Evolutionary conservation across 2,888 invertebrate species (phyloP), one percentile per base, ranked within the genome.

Genomic region (Tryphoninae sp.): DNA sequence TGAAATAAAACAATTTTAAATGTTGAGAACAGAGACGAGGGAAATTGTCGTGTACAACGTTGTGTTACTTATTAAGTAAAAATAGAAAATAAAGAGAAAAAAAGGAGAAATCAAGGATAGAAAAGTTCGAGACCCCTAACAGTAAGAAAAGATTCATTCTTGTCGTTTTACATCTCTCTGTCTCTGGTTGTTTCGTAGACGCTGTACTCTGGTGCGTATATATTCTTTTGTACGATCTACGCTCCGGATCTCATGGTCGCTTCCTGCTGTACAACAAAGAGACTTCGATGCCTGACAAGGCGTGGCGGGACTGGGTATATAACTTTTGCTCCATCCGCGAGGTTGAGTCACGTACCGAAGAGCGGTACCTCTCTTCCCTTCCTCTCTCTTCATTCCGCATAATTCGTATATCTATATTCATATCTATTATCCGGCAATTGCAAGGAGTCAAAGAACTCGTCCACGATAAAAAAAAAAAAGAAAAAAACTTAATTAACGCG

Each of bases 231-330:
- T 53, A 67, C 13, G 55, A 84, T 82, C 78, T 78, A 33, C 74
- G 78, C 65, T 73, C 80, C 78, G 76, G 68, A 83, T 83, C 81
- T 84, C 75, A 78, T 75, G 82, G 71, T 75, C 74, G 83, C 80
- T 86, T 86, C 83, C 78, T 80, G 83, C 81, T 71, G 76, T 77
- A 78, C 76, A 85, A 87, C 84, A 86, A 87, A 86, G 87, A 85
- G 86, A 87, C 82, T 85, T 84, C 77, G 83, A 84, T 82, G 82
- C 78, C 76, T 75, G 80, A 69, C 51, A 86, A 87, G 86, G 87
- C 85, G 86, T 85, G 87, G 86, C 85, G 78, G 62, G 45, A 64
- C 55, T 69, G 22, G 58, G 67, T 73, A 59, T 49, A 73, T 67
- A 78, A 74, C 75, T 82, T 82, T 68, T 59, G 64, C 73, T 76